Base-by-base conservation (phyloP, 2,113 vertebrate genomes). In the Neodontobutis hainanensis region DNA sequence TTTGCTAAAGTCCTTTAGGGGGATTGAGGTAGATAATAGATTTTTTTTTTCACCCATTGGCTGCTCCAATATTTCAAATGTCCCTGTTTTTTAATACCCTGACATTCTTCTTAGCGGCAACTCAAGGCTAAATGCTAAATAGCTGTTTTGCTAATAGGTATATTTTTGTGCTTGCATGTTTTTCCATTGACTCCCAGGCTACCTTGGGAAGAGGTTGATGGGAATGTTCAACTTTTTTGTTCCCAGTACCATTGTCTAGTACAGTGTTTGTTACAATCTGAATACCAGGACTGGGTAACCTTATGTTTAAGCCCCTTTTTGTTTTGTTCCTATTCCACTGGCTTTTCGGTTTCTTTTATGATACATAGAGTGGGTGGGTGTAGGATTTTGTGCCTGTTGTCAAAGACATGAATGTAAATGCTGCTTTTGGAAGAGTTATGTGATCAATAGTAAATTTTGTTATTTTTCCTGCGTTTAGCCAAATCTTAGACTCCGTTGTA, bases 141-240 rank as follows among this genome's bases (percentile, higher is more conserved):
- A 80, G 87, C 90, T 90, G 86, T 90, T 73, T 49, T 61, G 5
- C 80, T 88, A 90, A 91, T 87, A 83, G 90, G 88, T 91, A 91
- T 91, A 91, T 85, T 69, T 89, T 86, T 81, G 63, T 80, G 65
- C 75, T n/a, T 0, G 9, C 82, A 27, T 86, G 78, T 89, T 86
- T 87, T 70, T 77, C 55, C 35, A 4, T 80, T 35, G 16, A 76
- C 86, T 90, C 73, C 67, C n/a, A 35, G 70, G 68, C 45, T 69
- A 43, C 56, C 14, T 69, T 77, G 45, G 52, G 73, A 55, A 53
- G 43, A 75, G 65, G 40, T 82, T 80, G 53, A 82, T 2, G 12
- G 61, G 69, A 81, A 73, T 85, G 80, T 82, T 51, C 38, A 59
- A 65, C 70, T 78, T 77, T 73, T 77, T 75, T 73, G 63, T 84